A percentile compares a stretch with the other conserved stretches of the same genome.
Conservation (phyloP, 1,140 invertebrate genomes). For the Galleria mellonella region DNA sequence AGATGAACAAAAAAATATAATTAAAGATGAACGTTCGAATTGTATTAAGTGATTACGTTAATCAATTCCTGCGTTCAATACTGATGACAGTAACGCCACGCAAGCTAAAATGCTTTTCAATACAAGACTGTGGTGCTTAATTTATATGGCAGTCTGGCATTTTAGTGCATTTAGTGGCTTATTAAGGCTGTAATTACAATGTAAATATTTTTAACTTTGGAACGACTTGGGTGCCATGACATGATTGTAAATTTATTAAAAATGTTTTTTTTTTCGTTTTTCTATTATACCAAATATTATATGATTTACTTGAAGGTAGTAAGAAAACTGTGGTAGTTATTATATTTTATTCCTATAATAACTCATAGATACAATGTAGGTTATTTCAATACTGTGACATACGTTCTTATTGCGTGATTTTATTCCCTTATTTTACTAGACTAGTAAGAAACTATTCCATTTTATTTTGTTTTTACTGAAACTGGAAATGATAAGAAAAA, state of each 20-base stretch:
- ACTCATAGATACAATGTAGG: background rate
- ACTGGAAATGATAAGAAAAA: conserved; percentile 6
- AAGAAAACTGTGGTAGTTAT: conserved; percentile 10
- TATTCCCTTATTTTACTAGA: conserved; percentile 9
- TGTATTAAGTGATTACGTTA: no score
- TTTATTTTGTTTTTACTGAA: conserved; percentile 12
- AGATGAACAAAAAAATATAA: no score
- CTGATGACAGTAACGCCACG: background rate
- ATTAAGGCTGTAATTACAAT: conserved; percentile 26
- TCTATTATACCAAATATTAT: conserved; percentile 5
- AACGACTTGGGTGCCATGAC: conserved; percentile 41
- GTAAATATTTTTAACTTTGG: conserved; percentile 43
- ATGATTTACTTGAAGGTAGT: background rate
- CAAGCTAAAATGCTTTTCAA: background rate
- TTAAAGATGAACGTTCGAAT: background rate
- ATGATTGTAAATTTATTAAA: conserved; percentile 12
- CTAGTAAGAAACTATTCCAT: conserved; percentile 17
- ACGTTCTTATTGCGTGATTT: conserved; percentile 8
- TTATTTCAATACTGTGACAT: background rate
- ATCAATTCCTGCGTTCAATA: background rate
- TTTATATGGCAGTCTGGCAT: conserved; percentile 45
- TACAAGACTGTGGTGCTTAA: conserved; percentile 46
- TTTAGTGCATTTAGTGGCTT: conserved; percentile 63
- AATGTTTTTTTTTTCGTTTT: conserved; percentile 1
- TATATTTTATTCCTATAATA: background rate